phyloP scores from a whole-genome alignment of 2,113 vertebrate genomes.

The Saiga tatarica region DNA sequence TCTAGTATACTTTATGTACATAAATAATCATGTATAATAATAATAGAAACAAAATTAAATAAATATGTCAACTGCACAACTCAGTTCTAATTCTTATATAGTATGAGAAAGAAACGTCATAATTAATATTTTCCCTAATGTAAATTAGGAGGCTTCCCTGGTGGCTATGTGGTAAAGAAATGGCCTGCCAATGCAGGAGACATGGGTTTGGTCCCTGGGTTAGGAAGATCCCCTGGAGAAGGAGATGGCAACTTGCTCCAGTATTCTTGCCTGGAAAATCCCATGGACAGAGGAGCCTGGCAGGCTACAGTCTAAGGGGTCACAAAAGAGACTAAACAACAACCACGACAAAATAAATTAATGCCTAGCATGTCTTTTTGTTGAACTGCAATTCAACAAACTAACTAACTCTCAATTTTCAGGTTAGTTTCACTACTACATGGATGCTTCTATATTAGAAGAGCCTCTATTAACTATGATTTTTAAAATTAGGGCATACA shows the following conservation, averaged over 20 bases:
- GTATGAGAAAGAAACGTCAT: not conserved
- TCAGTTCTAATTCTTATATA: not conserved
- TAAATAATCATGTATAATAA: not conserved
- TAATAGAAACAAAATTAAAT: not conserved
- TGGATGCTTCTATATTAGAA: not conserved
- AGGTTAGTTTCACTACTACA: not conserved
- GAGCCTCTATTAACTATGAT: not conserved
- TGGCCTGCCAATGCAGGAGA: too few relatives aligned
- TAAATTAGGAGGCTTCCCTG: not conserved
- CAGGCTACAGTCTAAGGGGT: too few relatives aligned
- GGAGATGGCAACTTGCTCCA: too few relatives aligned
- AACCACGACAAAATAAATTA: not conserved
- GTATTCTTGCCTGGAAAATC: too few relatives aligned
- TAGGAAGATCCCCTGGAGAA: too few relatives aligned
- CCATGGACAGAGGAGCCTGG: too few relatives aligned
- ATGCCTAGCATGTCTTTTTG: not conserved
- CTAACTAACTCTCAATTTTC: not conserved
- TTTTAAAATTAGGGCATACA: not conserved
- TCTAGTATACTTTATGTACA: not conserved
- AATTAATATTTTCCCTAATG: not conserved
- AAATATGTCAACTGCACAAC: not conserved
- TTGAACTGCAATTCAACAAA: not conserved
- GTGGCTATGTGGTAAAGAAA: too few relatives aligned
- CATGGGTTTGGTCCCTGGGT: too few relatives aligned
- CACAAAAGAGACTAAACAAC: too few relatives aligned